These are phyloP conservation scores for Eilema depressum DNA, from an alignment of 2,888 invertebrate genomes.

Conservation along the genomic window DNA sequence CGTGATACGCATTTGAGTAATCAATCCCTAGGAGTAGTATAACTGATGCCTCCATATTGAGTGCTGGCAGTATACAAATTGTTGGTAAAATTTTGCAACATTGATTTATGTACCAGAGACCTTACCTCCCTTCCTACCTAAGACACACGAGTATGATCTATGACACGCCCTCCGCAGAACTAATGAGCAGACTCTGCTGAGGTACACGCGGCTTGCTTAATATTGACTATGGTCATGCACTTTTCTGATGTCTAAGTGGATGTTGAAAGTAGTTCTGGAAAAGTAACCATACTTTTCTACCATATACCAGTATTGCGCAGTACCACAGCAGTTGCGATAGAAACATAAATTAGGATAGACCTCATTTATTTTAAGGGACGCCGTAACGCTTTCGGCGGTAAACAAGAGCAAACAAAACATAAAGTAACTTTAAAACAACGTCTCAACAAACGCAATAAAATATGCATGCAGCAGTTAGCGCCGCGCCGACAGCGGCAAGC, in stretches of 20 bases:
- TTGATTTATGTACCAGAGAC: not conserved
- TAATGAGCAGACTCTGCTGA: not conserved
- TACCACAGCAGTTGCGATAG: not conserved
- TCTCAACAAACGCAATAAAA: constrained; percentile 37
- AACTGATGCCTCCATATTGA: not conserved
- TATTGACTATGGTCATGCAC: not conserved
- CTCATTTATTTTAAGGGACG: constrained; percentile 14
- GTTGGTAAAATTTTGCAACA: not conserved
- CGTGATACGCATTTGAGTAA: not conserved
- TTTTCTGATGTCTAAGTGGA: not conserved
- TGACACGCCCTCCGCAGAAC: not conserved
- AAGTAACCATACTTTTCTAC: not conserved
- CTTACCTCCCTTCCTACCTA: not conserved
- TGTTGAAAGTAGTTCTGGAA: too few relatives aligned
- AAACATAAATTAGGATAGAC: constrained; percentile 8
- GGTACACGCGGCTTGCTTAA: not conserved
- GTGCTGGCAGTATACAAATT: not conserved
- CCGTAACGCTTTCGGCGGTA: constrained; percentile 14
- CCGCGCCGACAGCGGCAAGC: constrained; percentile 10
- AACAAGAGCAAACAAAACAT: constrained; percentile 30
- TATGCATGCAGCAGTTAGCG: constrained; percentile 32
- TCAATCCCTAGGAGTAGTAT: not conserved
- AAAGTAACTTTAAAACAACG: constrained; percentile 34
- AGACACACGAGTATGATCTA: too few relatives aligned
- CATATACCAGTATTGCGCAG: too few relatives aligned